A percentile compares a stretch with the other conserved stretches of the same genome.
These are phyloP conservation scores for Trichonephila clavata DNA, from an alignment of 1,140 invertebrate species.

Conservation along the genomic window DNA sequence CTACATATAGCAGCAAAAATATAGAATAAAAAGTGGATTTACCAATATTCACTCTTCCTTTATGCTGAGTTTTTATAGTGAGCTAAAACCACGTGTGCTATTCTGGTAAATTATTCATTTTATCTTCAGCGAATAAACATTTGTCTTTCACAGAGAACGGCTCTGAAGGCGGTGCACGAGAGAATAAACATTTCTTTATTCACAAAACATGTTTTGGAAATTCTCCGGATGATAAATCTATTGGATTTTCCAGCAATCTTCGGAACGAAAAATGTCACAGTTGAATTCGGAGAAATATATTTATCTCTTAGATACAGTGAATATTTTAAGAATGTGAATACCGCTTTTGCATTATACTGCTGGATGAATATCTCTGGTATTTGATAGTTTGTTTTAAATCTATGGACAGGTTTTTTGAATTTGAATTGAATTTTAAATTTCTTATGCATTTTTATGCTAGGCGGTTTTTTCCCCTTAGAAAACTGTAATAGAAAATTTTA, in stretches of 20 bases:
- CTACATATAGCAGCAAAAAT: too few relatives aligned
- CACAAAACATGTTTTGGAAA: neutral
- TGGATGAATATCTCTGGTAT: neutral
- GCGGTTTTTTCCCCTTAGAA: too few relatives aligned
- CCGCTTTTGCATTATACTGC: neutral
- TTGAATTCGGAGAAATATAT: neutral
- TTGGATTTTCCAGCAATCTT: neutral
- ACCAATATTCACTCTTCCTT: too few relatives aligned
- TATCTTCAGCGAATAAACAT: neutral
- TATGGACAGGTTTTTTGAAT: too few relatives aligned
- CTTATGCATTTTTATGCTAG: too few relatives aligned
- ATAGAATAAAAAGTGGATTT: too few relatives aligned
- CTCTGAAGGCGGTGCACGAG: neutral
- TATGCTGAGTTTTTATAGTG: too few relatives aligned
- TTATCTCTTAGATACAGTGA: neutral
- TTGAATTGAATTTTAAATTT: too few relatives aligned
- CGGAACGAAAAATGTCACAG: neutral
- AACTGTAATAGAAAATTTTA: too few relatives aligned
- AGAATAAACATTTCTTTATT: neutral
- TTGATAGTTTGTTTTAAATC: too few relatives aligned
- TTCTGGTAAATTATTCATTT: neutral
- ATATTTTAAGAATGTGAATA: neutral
- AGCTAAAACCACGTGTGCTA: too few relatives aligned
- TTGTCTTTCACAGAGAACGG: neutral
- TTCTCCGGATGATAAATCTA: neutral